Base-by-base conservation (phyloP, 2,113 vertebrate genomes). In the Laticauda colubrina region DNA sequence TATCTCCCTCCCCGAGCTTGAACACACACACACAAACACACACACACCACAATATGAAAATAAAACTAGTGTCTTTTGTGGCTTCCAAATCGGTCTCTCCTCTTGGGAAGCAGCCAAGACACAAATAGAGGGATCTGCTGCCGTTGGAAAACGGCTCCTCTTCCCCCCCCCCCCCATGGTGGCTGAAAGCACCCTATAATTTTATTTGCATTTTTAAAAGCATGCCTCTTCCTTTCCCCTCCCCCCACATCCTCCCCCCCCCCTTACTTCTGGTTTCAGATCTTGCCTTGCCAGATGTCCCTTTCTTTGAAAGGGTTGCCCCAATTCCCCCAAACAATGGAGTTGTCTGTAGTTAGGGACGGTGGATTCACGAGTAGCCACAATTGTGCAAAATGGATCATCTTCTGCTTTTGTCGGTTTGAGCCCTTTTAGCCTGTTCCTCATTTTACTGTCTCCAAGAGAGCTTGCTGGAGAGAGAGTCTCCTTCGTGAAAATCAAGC, bases 201-300 rank as follows among this genome's bases (percentile, higher is more conserved):
- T 91, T 91, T 21, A 45, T 89, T 92, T 75, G 54, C 51, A 29
- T 75, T 55, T 54, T 2, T 11, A 39, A 39, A 61, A 34, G 0
- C 4, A 4, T 12, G 29, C n/a, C 54, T 39, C 64, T 23, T 34
- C 85, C 85, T 23, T 26, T 45, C 23, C 53, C 21, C 12, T 23
- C 61, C 56, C 48, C 39, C 5, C n/a, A 11, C 61, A 1, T 12
- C 85, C 81, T 12, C 51, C 18, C 81, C 7, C 34, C 6, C 75
- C 29, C 85, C n/a, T 48, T 48, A 15, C 45, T 61, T 59, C 20
- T 61, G 10, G 57, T 87, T 45, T 43, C 51, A 81, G n/a, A 55
- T 14, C 87, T 56, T 7, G 91, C 51, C 48, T 48, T 48, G 91
- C 91, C 91, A 92, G 87, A 89, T 92, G 91, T 81, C 91, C 61